phyloP scores from a whole-genome alignment of 2,888 invertebrate species.

The Nephrotoma guestfalica region DNA sequence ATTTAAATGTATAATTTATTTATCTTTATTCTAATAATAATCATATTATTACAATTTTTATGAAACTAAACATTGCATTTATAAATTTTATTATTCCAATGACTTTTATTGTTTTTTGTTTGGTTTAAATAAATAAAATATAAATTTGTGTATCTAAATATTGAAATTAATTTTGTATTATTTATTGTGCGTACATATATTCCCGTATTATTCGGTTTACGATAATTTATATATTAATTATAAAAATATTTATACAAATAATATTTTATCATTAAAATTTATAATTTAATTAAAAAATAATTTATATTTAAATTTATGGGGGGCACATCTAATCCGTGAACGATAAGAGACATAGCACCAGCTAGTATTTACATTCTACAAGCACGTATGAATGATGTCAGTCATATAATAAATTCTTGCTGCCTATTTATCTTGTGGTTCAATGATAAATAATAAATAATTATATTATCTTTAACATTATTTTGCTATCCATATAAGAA shows the following conservation, averaged over 20 bases:
- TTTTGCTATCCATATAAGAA: background rate
- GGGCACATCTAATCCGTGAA: background rate
- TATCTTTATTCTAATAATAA: background rate
- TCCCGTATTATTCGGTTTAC: too few species aligned
- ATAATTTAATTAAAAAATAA: background rate
- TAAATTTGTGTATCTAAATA: background rate
- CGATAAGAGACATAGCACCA: background rate
- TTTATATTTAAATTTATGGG: background rate
- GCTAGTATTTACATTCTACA: too few species aligned
- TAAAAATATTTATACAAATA: background rate
- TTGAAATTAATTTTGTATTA: too few species aligned
- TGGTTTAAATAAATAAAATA: background rate
- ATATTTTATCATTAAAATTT: background rate
- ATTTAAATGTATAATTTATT: background rate
- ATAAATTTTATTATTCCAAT: background rate
- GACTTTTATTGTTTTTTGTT: background rate
- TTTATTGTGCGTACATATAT: too few species aligned
- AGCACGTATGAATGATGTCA: too few species aligned
- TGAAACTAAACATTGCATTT: background rate
- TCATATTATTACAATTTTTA: background rate
- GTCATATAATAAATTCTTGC: too few species aligned
- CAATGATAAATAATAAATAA: background rate
- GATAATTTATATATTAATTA: too few species aligned
- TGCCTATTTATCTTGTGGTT: background rate
- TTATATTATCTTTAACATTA: background rate